Evolutionary conservation across 2,797 vertebrate species (phyloP), one percentile per base, ranked within the genome.

Genomic region (Decapterus maruadsi): DNA sequence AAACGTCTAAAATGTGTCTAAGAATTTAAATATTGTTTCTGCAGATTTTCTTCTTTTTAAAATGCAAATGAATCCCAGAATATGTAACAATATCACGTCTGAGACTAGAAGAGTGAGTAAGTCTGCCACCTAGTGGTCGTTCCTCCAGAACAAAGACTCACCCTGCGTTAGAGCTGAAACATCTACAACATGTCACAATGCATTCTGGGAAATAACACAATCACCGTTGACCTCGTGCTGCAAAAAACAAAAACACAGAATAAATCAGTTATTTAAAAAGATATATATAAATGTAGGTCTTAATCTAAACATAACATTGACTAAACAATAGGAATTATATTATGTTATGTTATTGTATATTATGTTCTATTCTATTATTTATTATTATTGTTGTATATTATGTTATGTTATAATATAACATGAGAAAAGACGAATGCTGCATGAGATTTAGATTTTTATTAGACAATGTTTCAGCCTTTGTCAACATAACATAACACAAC

Each of bases 121-220:
- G 75, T 80, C 64, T 80, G 94, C 91, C 94, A 93, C 84, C 94
- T 93, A 92, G 93, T 94, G 94, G 93, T 60, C 31, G 34, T 10
- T 40, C 12, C 40, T 11, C 11, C 3, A 40, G 6, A 45, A 50
- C 9, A 1, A 57, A 54, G 11, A 16, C 60, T 54, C 2, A 57
- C 12, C 2, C 7, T 2, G 0, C 1, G 26, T 59, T 56, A 13
- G 10, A 38, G 31, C 14, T 2, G 0, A 17, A 46, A 45, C 17
- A 42, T 38, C 34, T 20, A 54, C 34, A 43, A 12, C 19, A 11
- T 29, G 51, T 14, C 22, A 19, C 36, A 13, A 54, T 54, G 45
- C 38, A 69, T 46, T 11, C 40, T 75, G 78, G 57, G 67, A 73
- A 26, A 60, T 3, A 26, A 60, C 2, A 10, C 38, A 40, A 11